phyloP scores from a whole-genome alignment of 92 coral and sea anemone genomes.

The Epizoanthus ramosus region DNA sequence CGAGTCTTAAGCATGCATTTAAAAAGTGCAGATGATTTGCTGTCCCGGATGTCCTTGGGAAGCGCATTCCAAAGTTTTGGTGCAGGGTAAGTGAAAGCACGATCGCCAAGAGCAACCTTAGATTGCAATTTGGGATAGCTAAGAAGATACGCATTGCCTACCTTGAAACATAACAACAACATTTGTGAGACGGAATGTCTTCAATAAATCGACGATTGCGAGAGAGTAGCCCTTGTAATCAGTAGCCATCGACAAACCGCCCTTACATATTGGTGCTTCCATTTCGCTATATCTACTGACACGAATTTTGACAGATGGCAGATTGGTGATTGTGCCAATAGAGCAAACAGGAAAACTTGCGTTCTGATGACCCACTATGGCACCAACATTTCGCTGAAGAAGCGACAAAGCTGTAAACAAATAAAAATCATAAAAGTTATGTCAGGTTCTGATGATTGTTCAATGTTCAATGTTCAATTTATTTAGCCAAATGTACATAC shows the following conservation, averaged over 20 bases:
- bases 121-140: no score
- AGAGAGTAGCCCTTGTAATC: slow-evolving; percentile 5
- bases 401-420: slow-evolving; percentile 16
- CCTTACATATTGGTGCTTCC: not conserved
- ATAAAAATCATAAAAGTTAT: no score
- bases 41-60: no score
- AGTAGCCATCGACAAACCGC: slow-evolving; percentile 18
- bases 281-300: slow-evolving; percentile 1
- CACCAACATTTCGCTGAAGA: slow-evolving; percentile 21
- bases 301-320: slow-evolving; percentile 6
- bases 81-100: no score
- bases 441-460: no score
- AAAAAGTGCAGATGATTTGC: no score
- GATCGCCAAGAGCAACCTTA: no score
- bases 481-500: no score
- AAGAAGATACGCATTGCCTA: not conserved
- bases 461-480: no score
- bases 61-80: no score
- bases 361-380: slow-evolving; percentile 8
- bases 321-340: slow-evolving; percentile 7
- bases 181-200: not conserved
- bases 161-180: slow-evolving; percentile 23
- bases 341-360: not conserved
- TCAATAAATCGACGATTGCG: slow-evolving; percentile 4
- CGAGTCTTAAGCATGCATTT: no score